Evolutionary conservation across 2,888 invertebrate species (phyloP).

Genomic region (Stenchaetothrips biformis): DNA sequence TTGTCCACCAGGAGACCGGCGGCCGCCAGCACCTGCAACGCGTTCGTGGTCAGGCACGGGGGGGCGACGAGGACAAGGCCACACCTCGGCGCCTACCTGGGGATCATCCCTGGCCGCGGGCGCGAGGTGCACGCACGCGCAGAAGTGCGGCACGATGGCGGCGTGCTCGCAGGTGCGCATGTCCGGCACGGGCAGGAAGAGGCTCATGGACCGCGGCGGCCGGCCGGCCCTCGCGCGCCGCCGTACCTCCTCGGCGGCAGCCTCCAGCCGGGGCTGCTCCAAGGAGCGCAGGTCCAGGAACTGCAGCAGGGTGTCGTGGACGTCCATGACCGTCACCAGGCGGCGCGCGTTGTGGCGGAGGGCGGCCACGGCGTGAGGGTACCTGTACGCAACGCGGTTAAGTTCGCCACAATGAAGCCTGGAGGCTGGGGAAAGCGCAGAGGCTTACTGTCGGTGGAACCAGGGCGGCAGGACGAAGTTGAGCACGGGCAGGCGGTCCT

Average conservation of each 20-base stretch:
- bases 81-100: background rate
- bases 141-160: conserved; percentile 13
- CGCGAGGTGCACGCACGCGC: conserved; percentile 19
- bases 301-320: conserved; percentile 2
- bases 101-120: background rate
- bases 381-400: background rate
- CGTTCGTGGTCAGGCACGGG: background rate
- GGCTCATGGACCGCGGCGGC: background rate
- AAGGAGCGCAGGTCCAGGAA: background rate
- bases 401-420: background rate
- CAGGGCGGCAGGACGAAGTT: conserved; percentile 39
- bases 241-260: background rate
- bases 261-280: background rate
- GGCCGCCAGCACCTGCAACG: background rate
- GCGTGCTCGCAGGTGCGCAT: background rate
- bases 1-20: background rate
- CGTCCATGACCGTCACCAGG: conserved; percentile 16
- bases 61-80: background rate
- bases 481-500: conserved; percentile 42
- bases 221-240: background rate
- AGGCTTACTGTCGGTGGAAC: conserved; percentile 29
- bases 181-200: conserved; percentile 9
- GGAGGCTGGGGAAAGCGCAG: background rate
- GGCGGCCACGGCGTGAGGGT: background rate
- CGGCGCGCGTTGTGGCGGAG: background rate